phyloP scores from a whole-genome alignment of 1,140 invertebrate species.

The Lordiphosa mommai region DNA sequence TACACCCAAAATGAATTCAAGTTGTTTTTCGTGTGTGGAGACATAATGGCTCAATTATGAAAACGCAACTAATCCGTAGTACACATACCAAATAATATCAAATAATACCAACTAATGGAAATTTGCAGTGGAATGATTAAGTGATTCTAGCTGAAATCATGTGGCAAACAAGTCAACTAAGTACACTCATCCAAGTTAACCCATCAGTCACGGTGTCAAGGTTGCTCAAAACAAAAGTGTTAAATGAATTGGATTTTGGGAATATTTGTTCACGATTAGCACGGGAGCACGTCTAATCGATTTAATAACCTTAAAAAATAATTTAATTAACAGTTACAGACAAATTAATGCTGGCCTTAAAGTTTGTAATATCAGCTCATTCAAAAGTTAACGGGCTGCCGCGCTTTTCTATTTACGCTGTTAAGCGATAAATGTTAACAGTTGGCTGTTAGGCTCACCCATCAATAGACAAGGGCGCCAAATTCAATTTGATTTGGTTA shows the following conservation, averaged over 20 bases:
- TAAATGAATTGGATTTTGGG: not conserved
- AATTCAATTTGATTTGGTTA: no score
- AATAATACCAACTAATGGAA: conserved; percentile 9
- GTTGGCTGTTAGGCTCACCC: no score
- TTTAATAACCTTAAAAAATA: conserved; percentile 13
- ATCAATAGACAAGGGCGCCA: no score
- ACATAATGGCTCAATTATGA: conserved; percentile 70
- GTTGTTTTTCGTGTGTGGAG: conserved; percentile 29
- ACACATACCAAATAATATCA: conserved; percentile 29
- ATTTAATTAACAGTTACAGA: conserved; percentile 2
- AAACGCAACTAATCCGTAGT: conserved; percentile 59
- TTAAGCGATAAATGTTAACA: no score
- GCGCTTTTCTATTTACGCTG: no score
- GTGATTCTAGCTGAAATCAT: not conserved
- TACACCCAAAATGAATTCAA: conserved; percentile 14
- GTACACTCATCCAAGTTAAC: no score
- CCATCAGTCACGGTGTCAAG: conserved; percentile 2
- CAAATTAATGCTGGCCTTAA: not conserved
- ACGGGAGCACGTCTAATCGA: not conserved
- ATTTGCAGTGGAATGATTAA: conserved; percentile 2
- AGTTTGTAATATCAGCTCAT: not conserved
- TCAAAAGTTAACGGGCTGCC: not conserved
- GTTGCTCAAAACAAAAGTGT: conserved; percentile 3
- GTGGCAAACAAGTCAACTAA: no score
- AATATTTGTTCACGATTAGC: not conserved